phyloP scores from a whole-genome alignment of 2,888 invertebrate genomes.

The Panzeria rudis region DNA sequence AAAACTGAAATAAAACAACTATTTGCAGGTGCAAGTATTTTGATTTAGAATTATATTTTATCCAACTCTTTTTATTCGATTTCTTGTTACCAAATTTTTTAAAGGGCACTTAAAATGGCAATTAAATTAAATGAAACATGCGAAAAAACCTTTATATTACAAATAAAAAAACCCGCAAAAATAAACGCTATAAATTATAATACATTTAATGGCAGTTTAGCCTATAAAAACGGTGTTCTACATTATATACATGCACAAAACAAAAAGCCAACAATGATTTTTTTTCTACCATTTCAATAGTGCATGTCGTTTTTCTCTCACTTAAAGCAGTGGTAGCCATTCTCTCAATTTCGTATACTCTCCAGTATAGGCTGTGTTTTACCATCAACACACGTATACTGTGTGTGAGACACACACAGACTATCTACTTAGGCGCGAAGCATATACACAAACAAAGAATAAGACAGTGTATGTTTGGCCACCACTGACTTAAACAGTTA shows the following conservation, averaged over 20 bases:
- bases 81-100: slow-evolving; percentile 66
- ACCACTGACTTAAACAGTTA: no score
- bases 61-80: slow-evolving; percentile 22
- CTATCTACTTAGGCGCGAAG: no score
- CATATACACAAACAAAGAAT: no score
- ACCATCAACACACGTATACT: no score
- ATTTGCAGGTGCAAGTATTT: slow-evolving; percentile 69
- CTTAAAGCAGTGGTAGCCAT: no score
- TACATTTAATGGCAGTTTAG: slow-evolving; percentile 56
- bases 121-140: slow-evolving; percentile 67
- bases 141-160: slow-evolving; percentile 9
- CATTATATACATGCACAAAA: slow-evolving; percentile 33
- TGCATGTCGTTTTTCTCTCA: not conserved
- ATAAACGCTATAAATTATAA: slow-evolving; percentile 49
- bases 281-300: not conserved
- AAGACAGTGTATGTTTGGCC: no score
- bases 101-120: slow-evolving; percentile 73
- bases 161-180: slow-evolving; percentile 11
- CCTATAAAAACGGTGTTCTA: slow-evolving; percentile 55
- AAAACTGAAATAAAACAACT: slow-evolving; percentile 18
- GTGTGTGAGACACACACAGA: no score
- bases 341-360: no score
- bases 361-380: no score
- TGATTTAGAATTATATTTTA: slow-evolving; percentile 55
- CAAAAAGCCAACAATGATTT: slow-evolving; percentile 20